Percentiles rank a stretch among this genome's conserved stretches.
Evolutionary conservation across 30 jellyfish, hydroid and myxozoan genomes (phyloP).

Genomic region (Mastigias papua): DNA sequence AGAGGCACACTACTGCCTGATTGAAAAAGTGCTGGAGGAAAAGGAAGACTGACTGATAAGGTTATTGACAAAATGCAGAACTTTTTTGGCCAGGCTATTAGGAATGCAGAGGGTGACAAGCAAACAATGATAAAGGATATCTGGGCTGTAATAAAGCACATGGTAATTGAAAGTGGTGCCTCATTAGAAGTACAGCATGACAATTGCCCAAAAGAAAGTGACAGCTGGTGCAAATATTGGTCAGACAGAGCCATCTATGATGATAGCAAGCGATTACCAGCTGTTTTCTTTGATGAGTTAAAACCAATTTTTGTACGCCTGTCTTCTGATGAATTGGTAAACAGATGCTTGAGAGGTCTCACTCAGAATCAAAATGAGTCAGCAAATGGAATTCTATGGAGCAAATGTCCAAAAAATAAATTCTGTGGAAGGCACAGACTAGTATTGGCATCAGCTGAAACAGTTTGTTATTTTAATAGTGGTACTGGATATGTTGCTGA

Average conservation of each 20-base stretch:
- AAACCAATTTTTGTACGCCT: slow-evolving; percentile 39
- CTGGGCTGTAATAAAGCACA: slow-evolving; percentile 61
- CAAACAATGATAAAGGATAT: slow-evolving; percentile 34
- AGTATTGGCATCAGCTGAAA: slow-evolving; percentile 36
- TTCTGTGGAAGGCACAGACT: slow-evolving; percentile 30
- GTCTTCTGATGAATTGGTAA: slow-evolving; percentile 39
- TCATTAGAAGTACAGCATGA: slow-evolving; percentile 50
- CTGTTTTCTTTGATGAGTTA: slow-evolving; percentile 36
- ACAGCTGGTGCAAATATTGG: slow-evolving; percentile 71
- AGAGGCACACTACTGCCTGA: slow-evolving; percentile 26
- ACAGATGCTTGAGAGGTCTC: slow-evolving; percentile 28
- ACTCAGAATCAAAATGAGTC: slow-evolving; percentile 67
- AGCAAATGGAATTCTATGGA: slow-evolving; percentile 44
- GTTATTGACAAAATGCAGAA: slow-evolving; percentile 51
- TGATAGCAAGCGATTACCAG: slow-evolving; percentile 34
- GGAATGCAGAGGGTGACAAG: slow-evolving; percentile 37
- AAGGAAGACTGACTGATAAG: slow-evolving; percentile 55
- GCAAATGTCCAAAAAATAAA: slow-evolving; percentile 49
- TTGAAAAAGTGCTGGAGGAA: slow-evolving; percentile 53
- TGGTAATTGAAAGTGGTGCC: slow-evolving; percentile 34
- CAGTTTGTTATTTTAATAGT: slow-evolving; percentile 34
- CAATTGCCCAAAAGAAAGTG: slow-evolving; percentile 46
- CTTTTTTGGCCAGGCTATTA: slow-evolving; percentile 61
- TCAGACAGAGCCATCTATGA: slow-evolving; percentile 28
- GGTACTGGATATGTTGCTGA: slow-evolving; percentile 42